phyloP scores from a whole-genome alignment of 2,888 invertebrate species.

The Diloba caeruleocephala region DNA sequence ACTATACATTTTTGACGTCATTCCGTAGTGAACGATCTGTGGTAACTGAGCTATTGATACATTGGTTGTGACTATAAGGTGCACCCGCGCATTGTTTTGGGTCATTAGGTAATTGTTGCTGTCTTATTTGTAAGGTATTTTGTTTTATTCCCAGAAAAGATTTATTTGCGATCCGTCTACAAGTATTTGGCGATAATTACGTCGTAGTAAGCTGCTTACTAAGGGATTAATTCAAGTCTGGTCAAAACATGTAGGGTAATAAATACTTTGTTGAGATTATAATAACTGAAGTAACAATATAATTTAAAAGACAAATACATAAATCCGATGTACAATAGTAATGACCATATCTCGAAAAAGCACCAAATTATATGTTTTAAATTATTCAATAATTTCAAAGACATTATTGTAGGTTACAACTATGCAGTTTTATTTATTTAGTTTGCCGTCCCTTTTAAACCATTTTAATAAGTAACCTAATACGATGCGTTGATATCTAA shows the following conservation, averaged over 20 bases:
- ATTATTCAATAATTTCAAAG: no score
- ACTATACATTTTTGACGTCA: conserved; percentile 45
- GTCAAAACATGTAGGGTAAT: not conserved
- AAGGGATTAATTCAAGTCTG: not conserved
- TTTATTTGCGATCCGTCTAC: conserved; percentile 1
- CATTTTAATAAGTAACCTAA: no score
- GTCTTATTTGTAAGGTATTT: conserved; percentile 21
- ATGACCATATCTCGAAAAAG: no score
- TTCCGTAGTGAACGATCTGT: conserved; percentile 12
- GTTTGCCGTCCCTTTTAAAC: no score
- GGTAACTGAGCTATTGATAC: conserved; percentile 25
- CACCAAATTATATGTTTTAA: no score
- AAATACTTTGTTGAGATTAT: no score
- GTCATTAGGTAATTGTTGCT: conserved; percentile 31
- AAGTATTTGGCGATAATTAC: not conserved
- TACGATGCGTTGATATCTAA: no score
- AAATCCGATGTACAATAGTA: no score
- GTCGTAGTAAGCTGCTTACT: not conserved
- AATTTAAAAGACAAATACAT: no score
- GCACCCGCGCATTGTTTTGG: conserved; percentile 38
- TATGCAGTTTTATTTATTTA: no score
- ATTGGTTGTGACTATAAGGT: conserved; percentile 32
- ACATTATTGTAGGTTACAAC: no score
- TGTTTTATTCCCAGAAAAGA: conserved; percentile 10
- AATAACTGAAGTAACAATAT: no score